Conservation (phyloP, 2,113 vertebrate genomes). For the Gadus macrocephalus region DNA sequence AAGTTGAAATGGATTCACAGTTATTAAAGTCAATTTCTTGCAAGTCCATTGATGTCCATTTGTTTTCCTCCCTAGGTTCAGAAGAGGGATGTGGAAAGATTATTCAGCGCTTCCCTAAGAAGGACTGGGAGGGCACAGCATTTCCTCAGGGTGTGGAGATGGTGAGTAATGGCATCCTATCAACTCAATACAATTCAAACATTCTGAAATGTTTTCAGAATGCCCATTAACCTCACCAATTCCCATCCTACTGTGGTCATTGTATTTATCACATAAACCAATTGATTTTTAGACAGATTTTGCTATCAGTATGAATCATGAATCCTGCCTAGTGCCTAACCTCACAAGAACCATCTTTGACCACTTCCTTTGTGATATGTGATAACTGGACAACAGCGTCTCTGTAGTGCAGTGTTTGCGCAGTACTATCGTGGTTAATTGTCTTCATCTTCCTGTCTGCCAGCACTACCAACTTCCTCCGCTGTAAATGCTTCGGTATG, state of each 20-base stretch:
- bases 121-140: constrained; percentile 93
- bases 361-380: no score
- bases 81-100: constrained; percentile 94
- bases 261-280: no score
- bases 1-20: neutral
- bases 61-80: constrained; percentile 72
- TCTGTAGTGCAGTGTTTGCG: constrained; percentile 14
- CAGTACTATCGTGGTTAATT: constrained; percentile 25
- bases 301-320: no score
- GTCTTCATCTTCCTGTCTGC: neutral
- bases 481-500: neutral
- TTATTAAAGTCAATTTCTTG: neutral
- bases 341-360: no score
- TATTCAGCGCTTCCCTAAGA: constrained; percentile 94
- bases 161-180: constrained; percentile 74
- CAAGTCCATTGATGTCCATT: constrained; percentile 10
- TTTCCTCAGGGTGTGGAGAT: constrained; percentile 98
- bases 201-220: neutral
- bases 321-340: no score
- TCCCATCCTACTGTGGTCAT: no score
- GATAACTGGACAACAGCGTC: constrained; percentile 1
- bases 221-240: no score
- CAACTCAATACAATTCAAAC: neutral
- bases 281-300: no score
- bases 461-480: constrained; percentile 1